These are phyloP conservation scores for Gymnopithys bicolor DNA, from an alignment of 2,797 vertebrate species.

Conservation along the genomic window DNA sequence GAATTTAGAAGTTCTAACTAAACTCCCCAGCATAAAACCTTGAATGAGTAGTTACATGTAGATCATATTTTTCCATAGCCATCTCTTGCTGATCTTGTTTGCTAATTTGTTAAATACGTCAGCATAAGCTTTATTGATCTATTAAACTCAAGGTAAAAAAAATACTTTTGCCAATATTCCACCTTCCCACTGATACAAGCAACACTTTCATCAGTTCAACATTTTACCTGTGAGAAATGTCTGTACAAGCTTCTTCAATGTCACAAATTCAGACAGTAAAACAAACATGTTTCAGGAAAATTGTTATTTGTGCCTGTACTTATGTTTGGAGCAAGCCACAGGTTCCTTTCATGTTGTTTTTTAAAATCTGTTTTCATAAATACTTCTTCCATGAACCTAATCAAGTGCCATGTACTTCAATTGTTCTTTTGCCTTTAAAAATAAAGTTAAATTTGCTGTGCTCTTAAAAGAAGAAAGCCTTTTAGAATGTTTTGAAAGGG, in stretches of 20 bases:
- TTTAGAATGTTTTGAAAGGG: slow-evolving; percentile 33
- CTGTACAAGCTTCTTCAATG: neutral
- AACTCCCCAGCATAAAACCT: neutral
- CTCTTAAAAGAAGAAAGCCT: neutral
- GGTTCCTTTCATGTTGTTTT: neutral
- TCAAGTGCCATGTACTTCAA: neutral
- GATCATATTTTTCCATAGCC: neutral
- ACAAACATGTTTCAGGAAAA: neutral
- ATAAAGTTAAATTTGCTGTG: neutral
- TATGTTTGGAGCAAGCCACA: neutral
- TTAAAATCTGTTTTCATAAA: neutral
- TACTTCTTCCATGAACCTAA: neutral
- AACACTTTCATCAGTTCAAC: neutral
- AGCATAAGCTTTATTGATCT: neutral
- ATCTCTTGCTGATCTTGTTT: neutral
- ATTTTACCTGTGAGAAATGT: neutral
- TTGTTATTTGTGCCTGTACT: neutral
- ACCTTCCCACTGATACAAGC: no score
- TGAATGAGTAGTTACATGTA: neutral
- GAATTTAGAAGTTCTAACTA: neutral
- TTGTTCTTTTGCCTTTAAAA: slow-evolving; percentile 6
- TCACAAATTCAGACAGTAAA: neutral
- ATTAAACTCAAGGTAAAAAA: neutral
- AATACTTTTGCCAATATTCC: neutral
- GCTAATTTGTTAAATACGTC: neutral